Evolutionary conservation across 2,113 vertebrate genomes (phyloP).

Genomic region (Theristicus caerulescens): DNA sequence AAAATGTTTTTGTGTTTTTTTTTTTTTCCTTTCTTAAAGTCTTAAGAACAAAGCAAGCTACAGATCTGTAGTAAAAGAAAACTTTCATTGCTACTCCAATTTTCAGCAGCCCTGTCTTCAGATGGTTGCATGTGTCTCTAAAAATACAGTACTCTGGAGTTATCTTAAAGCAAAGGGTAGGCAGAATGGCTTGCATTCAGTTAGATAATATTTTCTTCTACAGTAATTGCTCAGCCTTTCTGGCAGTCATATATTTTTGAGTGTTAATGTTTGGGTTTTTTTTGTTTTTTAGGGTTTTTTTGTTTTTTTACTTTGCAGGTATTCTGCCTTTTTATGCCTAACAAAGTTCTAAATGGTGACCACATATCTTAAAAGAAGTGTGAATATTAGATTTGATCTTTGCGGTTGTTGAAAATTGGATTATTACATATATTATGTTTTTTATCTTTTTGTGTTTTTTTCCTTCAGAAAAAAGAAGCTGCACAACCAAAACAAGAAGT

Average conservation of each 20-base stretch:
- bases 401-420: not conserved
- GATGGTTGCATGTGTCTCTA: not conserved
- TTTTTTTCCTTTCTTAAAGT: not conserved
- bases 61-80: not conserved
- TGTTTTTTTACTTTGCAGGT: not conserved
- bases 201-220: not conserved
- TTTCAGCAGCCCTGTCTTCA: not conserved
- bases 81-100: rapidly evolving
- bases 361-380: not conserved
- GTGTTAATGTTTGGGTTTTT: not conserved
- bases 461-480: slow-evolving; percentile 80
- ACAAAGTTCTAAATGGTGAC: not conserved
- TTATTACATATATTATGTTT: not conserved
- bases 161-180: not conserved
- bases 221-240: not conserved
- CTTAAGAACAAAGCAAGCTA: not conserved
- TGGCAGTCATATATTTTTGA: not conserved
- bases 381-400: not conserved
- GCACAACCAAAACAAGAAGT: slow-evolving; percentile 78
- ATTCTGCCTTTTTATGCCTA: not conserved
- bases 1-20: not conserved
- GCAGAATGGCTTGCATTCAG: not conserved
- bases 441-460: not conserved
- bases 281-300: not conserved
- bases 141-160: not conserved